Evolutionary conservation across 2,888 invertebrate genomes (phyloP).

Genomic region (Lampropteryx suffumata): DNA sequence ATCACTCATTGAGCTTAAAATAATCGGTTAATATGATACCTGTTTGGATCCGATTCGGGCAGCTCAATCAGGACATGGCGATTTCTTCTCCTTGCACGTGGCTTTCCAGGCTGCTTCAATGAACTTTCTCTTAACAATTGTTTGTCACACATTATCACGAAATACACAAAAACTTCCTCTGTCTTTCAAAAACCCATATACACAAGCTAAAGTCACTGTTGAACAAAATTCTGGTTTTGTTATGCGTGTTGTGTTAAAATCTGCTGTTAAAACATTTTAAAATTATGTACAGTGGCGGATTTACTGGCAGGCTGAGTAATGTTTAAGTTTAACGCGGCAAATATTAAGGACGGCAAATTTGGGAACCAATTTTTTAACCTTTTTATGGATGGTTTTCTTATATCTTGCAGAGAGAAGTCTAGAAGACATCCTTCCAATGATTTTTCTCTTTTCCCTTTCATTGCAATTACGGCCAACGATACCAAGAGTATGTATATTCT

Average conservation of each 20-base stretch:
- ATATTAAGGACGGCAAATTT: too few species aligned
- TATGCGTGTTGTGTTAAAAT: constrained; percentile 1
- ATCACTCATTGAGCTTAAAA: too few species aligned
- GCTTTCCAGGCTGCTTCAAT: constrained; percentile 49
- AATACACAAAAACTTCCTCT: not conserved
- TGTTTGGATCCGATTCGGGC: constrained; percentile 53
- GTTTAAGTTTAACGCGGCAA: too few species aligned
- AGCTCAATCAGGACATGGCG: constrained; percentile 64
- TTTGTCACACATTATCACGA: constrained; percentile 42
- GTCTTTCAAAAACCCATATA: not conserved
- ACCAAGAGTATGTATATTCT: too few species aligned
- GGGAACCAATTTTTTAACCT: too few species aligned
- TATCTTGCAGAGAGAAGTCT: too few species aligned
- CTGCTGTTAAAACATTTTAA: constrained; percentile 3
- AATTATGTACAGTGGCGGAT: too few species aligned
- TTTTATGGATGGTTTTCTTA: too few species aligned
- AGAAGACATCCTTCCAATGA: too few species aligned
- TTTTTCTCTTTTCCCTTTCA: too few species aligned
- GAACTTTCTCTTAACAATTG: constrained; percentile 60
- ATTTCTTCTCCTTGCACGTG: constrained; percentile 44
- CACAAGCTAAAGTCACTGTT: not conserved
- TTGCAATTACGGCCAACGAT: too few species aligned
- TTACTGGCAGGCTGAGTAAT: too few species aligned
- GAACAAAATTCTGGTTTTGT: not conserved
- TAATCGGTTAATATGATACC: constrained; percentile 35